Base-by-base conservation (phyloP, 2,888 invertebrate genomes). In the Isotomurus palustris region DNA sequence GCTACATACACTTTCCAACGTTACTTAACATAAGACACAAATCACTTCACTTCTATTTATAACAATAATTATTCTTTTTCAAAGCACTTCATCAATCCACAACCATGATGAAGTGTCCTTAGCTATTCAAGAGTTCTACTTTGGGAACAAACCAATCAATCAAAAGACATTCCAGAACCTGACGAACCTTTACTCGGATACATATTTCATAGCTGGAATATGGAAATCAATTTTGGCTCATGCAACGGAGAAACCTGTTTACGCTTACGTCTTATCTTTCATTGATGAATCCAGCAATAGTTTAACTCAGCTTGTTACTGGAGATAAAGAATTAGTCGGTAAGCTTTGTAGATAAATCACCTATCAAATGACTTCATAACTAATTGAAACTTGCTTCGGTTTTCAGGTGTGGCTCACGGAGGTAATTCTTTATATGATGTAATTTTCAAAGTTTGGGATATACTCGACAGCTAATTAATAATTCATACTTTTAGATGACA, bases 201-300 rank as follows among this genome's bases (percentile, higher is more conserved):
- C 45, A 6, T 52, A 60, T 38, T 55, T 62, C 40, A 47, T 60
- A 1, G 45, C 53, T 22, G 62, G 60, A 29, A 24, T 57, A 24
- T 55, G 57, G 57, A 60, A 60, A 22, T 57, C 59, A 41, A 57
- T 62, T 14, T 25, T 65, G 35, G 40, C 48, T 40, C 52, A 60
- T 17, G 53, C 64, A 8, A 41, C 49, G n/a, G 43, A 55, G 24
- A 56, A 55, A 22, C 57, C 62, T 29, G 62, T 62, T n/a, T 65
- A 65, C 49, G 53, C 57, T 8, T 65, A 65, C 32, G 19, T 65
- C 17, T 49, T 61, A 40, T 43, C 62, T 5, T 60, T 61, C 35
- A 3, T 19, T 19, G 44, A 44, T 8, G 28, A 45, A n/a, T 45
- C 27, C 2, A 50, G 36, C 21, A 8, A 3, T 4, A 49, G 35